Percentiles rank a stretch among this genome's conserved stretches.
phyloP scores from a whole-genome alignment of 2,888 invertebrate genomes.

The Chesias legatella region DNA sequence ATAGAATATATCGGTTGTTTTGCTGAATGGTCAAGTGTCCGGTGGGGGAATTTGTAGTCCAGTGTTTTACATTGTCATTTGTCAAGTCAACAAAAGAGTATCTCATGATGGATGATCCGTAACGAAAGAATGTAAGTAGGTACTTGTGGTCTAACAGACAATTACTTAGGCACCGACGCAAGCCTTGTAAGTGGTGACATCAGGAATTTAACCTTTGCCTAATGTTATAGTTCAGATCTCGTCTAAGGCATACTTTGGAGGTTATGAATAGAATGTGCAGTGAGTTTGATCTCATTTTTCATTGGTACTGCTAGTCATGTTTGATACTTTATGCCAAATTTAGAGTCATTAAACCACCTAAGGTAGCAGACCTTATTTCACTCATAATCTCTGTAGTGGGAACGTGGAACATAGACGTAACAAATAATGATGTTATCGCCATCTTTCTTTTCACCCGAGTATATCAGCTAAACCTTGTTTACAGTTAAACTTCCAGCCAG shows the following conservation, averaged over 20 bases:
- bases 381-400: too few species aligned
- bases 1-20: constrained; percentile 9
- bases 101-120: constrained; percentile 25
- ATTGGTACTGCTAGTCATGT: too few species aligned
- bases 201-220: constrained; percentile 29
- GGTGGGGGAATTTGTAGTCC: constrained; percentile 21
- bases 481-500: too few species aligned
- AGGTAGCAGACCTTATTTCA: too few species aligned
- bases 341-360: too few species aligned
- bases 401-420: too few species aligned
- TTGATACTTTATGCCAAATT: too few species aligned
- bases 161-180: constrained; percentile 12
- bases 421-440: too few species aligned
- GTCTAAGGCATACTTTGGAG: constrained; percentile 15
- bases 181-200: constrained; percentile 23
- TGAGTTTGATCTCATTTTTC: too few species aligned
- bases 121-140: constrained; percentile 20
- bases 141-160: not conserved
- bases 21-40: not conserved
- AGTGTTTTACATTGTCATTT: constrained; percentile 26
- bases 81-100: constrained; percentile 28
- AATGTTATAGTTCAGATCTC: constrained; percentile 29
- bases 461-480: too few species aligned
- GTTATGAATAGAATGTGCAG: constrained; percentile 4
- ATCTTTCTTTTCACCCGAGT: too few species aligned